phyloP scores from a whole-genome alignment of 2,113 vertebrate species.

The Xenus cinereus region DNA sequence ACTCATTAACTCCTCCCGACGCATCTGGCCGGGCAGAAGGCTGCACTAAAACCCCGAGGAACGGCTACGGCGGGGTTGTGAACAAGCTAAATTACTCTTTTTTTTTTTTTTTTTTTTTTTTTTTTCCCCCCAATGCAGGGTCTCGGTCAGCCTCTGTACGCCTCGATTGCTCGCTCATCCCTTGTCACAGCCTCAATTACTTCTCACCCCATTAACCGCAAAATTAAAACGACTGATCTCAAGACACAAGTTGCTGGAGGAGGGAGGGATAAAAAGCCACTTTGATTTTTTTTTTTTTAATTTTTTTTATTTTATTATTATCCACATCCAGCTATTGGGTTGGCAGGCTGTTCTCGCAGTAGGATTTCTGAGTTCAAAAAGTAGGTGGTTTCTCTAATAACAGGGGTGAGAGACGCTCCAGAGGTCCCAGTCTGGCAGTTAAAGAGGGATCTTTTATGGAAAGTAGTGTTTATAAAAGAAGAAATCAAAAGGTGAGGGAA shows the following conservation, averaged over 20 bases:
- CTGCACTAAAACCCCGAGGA: neutral
- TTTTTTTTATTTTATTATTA: too few relatives aligned
- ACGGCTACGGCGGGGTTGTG: neutral
- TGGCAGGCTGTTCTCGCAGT: neutral
- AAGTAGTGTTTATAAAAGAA: neutral
- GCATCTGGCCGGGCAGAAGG: neutral
- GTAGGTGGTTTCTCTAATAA: neutral
- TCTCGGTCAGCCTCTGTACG: fast-evolving
- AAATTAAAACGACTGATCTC: neutral
- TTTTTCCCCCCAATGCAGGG: fast-evolving
- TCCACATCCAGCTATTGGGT: neutral
- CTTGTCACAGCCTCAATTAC: fast-evolving
- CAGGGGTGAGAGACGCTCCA: neutral
- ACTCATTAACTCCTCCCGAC: neutral
- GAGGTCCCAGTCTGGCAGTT: neutral
- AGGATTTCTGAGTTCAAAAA: neutral
- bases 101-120: too few relatives aligned
- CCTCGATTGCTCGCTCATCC: fast-evolving
- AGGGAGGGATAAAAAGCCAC: neutral
- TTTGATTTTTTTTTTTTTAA: too few relatives aligned
- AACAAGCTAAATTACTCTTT: neutral
- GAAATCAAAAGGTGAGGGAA: neutral
- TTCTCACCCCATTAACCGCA: neutral
- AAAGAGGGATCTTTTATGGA: neutral
- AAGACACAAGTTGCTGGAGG: neutral